Evolutionary conservation across 2,888 invertebrate species (phyloP).

Genomic region (Spisula subtruncata): DNA sequence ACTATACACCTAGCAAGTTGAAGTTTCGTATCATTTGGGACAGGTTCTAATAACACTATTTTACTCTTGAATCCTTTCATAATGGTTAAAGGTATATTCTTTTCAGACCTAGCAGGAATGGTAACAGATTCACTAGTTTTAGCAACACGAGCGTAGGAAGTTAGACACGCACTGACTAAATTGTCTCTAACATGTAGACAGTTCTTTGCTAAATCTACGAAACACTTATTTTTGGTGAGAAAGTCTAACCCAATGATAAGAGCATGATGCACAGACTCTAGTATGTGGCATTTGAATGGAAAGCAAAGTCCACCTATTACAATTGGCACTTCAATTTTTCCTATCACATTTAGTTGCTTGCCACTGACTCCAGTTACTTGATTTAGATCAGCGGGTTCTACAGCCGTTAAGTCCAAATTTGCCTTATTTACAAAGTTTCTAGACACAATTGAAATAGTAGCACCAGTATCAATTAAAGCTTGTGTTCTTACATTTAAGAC

Average conservation of each 20-base stretch:
- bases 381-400: background rate
- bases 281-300: background rate
- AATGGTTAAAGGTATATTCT: slow-evolving; percentile 11
- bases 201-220: slow-evolving; percentile 32
- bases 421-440: background rate
- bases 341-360: background rate
- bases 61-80: background rate
- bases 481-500: background rate
- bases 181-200: slow-evolving; percentile 31
- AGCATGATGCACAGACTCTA: slow-evolving; percentile 27
- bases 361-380: background rate
- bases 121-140: slow-evolving; percentile 29
- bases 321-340: background rate
- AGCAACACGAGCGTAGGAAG: slow-evolving; percentile 15
- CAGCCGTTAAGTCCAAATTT: background rate
- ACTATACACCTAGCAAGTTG: no score
- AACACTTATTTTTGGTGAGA: slow-evolving; percentile 34
- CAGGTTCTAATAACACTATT: slow-evolving; percentile 16
- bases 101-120: slow-evolving; percentile 27
- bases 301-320: background rate
- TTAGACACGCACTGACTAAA: background rate
- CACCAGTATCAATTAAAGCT: background rate
- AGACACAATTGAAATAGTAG: background rate
- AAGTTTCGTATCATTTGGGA: no score
- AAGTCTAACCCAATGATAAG: background rate